Conservation (phyloP, 2,888 invertebrate species). For the Hemicrepidius hirtus region DNA sequence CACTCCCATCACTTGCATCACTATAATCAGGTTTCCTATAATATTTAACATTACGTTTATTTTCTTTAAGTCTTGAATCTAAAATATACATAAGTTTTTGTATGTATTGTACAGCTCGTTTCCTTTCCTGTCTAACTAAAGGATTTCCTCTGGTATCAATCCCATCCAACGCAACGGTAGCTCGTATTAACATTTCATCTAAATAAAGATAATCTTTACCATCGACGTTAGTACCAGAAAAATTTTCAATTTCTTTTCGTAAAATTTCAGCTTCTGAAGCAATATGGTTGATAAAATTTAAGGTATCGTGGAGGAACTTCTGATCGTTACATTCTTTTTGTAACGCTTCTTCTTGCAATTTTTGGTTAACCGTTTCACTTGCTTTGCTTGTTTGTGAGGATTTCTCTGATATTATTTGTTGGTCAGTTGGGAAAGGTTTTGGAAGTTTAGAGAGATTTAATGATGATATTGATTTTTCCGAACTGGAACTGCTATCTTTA, state of each 20-base stretch:
- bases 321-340: not conserved
- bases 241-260: slow-evolving; percentile 31
- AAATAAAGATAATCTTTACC: slow-evolving; percentile 54
- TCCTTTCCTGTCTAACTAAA: slow-evolving; percentile 26
- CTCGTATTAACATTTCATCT: slow-evolving; percentile 53
- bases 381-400: not conserved
- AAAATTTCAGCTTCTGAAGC: not conserved
- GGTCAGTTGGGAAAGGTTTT: not conserved
- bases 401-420: not conserved
- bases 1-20: slow-evolving; percentile 12
- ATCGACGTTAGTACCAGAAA: slow-evolving; percentile 37
- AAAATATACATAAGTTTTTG: slow-evolving; percentile 41
- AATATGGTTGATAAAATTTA: slow-evolving; percentile 9
- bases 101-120: slow-evolving; percentile 32
- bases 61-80: slow-evolving; percentile 36
- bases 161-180: slow-evolving; percentile 42
- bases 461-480: not conserved
- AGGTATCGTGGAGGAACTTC: not conserved
- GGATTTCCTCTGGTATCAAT: slow-evolving; percentile 42
- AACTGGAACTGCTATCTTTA: not conserved
- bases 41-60: slow-evolving; percentile 13
- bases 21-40: not conserved
- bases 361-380: not conserved
- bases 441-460: too few relatives aligned
- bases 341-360: not conserved